These are phyloP conservation scores for Acanthurus leucopareius DNA, from an alignment of 2,797 vertebrate genomes.

Conservation along the genomic window DNA sequence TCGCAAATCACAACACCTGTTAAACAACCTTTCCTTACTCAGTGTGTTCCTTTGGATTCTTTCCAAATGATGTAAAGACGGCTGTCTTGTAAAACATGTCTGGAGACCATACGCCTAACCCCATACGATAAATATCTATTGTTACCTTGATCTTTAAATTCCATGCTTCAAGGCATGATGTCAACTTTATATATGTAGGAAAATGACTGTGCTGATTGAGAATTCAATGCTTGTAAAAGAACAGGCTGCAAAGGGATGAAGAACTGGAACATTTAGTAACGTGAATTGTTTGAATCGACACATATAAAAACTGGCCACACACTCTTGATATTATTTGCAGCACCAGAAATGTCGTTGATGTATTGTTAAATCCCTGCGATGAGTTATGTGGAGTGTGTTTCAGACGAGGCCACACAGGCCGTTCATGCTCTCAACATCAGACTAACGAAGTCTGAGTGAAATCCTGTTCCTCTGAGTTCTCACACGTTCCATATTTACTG, in stretches of 20 bases:
- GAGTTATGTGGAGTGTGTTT: conserved; percentile 30
- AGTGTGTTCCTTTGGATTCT: conserved; percentile 66
- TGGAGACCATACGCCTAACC: conserved; percentile 59
- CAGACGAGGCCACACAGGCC: conserved; percentile 72
- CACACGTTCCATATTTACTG: conserved; percentile 79
- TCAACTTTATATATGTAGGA: conserved; percentile 33
- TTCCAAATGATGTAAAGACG: conserved; percentile 76
- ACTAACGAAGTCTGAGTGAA: conserved; percentile 72
- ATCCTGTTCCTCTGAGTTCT: conserved; percentile 67
- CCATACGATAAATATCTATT: conserved; percentile 50
- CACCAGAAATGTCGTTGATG: conserved; percentile 8
- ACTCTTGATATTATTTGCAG: conserved; percentile 38
- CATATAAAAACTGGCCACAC: conserved; percentile 27
- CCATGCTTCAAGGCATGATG: conserved; percentile 21
- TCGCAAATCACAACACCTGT: conserved; percentile 59
- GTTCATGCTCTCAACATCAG: conserved; percentile 58
- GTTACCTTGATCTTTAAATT: conserved; percentile 60
- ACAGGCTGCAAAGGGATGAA: conserved; percentile 7
- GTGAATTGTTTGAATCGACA: not conserved
- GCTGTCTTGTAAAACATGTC: conserved; percentile 65
- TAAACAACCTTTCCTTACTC: conserved; percentile 42
- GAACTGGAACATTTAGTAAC: not conserved
- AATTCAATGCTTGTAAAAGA: conserved; percentile 21
- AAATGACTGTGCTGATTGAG: not conserved
- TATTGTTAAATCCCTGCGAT: conserved; percentile 27